Conservation (phyloP, 2,797 vertebrate genomes). For the Mionectes olivaceus region DNA sequence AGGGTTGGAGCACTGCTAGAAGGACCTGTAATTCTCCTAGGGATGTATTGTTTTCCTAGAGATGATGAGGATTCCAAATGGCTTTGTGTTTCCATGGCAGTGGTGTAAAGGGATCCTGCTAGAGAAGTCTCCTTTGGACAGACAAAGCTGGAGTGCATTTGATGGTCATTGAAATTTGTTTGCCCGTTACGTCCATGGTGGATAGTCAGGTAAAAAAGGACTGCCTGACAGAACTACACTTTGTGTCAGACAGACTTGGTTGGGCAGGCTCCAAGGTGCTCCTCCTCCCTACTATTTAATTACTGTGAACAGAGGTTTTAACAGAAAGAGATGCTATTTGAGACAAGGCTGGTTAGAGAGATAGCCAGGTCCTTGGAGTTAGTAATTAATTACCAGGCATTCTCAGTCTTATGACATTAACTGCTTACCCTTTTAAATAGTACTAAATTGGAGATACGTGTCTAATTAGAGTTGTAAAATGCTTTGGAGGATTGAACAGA, state of each 20-base stretch:
- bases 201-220: background rate
- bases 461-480: slow-evolving; percentile 81
- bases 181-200: background rate
- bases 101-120: background rate
- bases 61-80: background rate
- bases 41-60: background rate
- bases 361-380: slow-evolving; percentile 77
- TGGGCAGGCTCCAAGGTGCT: slow-evolving; percentile 47
- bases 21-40: background rate
- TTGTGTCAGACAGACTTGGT: background rate
- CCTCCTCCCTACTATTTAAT: slow-evolving; percentile 71
- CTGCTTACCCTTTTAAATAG: slow-evolving; percentile 81
- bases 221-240: background rate
- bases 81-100: background rate
- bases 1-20: background rate
- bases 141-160: background rate
- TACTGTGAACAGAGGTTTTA: slow-evolving; percentile 73
- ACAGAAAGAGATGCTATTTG: slow-evolving; percentile 64
- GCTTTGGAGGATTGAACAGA: slow-evolving; percentile 65
- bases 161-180: background rate
- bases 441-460: slow-evolving; percentile 79
- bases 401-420: slow-evolving; percentile 78
- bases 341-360: slow-evolving; percentile 72
- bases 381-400: slow-evolving; percentile 82
- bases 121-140: background rate